phyloP scores from a whole-genome alignment of 1,140 invertebrate genomes.

The Hylaeus volcanicus region DNA sequence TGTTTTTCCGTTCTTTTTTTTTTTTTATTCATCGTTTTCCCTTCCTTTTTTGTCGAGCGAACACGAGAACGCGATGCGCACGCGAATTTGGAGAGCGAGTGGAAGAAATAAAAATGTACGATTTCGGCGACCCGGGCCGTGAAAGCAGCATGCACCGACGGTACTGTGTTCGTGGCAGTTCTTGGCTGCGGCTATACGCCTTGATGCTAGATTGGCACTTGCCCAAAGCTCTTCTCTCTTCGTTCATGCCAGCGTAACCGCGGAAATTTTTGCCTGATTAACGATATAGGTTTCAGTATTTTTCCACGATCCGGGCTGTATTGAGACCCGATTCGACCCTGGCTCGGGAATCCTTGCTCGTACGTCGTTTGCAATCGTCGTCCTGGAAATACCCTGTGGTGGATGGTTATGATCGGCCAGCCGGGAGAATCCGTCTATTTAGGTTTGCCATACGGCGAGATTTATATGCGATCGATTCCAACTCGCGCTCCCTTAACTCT shows the following conservation, averaged over 20 bases:
- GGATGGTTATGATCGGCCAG: constrained; percentile 14
- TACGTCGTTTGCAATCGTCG: constrained; percentile 29
- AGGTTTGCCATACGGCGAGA: no score
- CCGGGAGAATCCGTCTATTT: neutral
- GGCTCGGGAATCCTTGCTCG: neutral
- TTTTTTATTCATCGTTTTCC: neutral
- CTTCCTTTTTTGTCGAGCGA: neutral
- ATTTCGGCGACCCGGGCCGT: constrained; percentile 60
- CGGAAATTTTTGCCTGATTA: constrained; percentile 76
- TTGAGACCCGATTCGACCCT: constrained; percentile 5
- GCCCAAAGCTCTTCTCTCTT: constrained; percentile 69
- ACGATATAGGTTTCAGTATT: constrained; percentile 74
- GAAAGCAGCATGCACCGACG: constrained; percentile 26
- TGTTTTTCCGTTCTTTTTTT: no score
- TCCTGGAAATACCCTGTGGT: neutral
- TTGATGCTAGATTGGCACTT: constrained; percentile 71
- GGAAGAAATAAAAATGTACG: constrained; percentile 72
- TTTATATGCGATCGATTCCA: neutral
- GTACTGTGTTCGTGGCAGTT: constrained; percentile 51
- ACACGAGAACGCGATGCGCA: neutral
- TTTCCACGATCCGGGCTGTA: constrained; percentile 40
- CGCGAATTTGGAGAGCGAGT: constrained; percentile 44
- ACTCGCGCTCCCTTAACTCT: no score
- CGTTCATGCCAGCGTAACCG: constrained; percentile 68
- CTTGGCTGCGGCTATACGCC: constrained; percentile 65